phyloP scores from a whole-genome alignment of 2,113 vertebrate genomes.

The Pachycephala philippinensis region DNA sequence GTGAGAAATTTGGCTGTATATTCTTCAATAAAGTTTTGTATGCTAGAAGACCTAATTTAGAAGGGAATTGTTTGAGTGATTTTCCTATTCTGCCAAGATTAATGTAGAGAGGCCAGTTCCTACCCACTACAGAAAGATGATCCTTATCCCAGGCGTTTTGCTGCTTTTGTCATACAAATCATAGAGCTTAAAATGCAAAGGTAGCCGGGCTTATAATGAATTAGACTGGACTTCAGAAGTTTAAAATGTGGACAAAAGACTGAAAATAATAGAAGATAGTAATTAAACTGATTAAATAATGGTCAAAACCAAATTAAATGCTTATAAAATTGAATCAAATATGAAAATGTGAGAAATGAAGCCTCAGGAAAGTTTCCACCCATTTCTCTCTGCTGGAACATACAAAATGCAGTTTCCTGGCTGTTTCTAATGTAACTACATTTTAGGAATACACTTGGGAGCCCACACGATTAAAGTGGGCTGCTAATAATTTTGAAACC shows the following conservation, averaged over 20 bases:
- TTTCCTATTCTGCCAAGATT: neutral
- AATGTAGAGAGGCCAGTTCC: neutral
- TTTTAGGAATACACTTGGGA: neutral
- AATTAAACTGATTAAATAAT: neutral
- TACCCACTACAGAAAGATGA: neutral
- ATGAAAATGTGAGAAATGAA: neutral
- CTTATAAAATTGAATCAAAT: neutral
- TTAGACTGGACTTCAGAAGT: neutral
- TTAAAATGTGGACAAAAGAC: neutral
- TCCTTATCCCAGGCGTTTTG: neutral
- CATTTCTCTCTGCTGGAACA: neutral
- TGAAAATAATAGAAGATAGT: neutral
- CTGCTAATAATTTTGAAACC: neutral
- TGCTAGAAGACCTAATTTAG: neutral
- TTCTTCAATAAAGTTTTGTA: neutral
- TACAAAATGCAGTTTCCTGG: neutral
- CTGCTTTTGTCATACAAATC: neutral
- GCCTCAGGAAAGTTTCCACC: neutral
- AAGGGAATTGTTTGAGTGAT: neutral
- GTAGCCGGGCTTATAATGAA: neutral
- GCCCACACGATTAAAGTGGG: neutral
- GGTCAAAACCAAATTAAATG: neutral
- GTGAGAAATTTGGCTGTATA: neutral
- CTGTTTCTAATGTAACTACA: neutral
- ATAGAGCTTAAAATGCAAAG: neutral